Evolutionary conservation across 2,113 vertebrate species (phyloP).

Genomic region (Neomonachus schauinslandi): DNA sequence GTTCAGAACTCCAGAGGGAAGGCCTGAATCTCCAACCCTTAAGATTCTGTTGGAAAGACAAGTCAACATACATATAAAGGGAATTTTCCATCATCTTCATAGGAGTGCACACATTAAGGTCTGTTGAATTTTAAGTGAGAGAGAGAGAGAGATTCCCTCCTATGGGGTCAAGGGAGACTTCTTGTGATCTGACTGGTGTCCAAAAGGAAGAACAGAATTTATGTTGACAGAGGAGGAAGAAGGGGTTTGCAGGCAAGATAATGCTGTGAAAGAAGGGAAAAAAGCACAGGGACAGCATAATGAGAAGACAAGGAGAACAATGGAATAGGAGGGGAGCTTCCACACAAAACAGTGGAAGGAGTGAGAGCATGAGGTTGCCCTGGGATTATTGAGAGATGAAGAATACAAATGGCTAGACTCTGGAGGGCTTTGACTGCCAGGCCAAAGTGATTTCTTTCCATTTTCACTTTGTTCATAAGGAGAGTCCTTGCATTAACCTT

Average conservation of each 20-base stretch:
- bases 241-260: neutral
- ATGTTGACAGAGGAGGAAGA: neutral
- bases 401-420: neutral
- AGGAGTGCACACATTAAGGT: neutral
- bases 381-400: neutral
- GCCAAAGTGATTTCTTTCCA: neutral
- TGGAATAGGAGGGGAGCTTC: neutral
- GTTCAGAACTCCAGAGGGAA: neutral
- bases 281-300: rapidly evolving
- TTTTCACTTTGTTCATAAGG: neutral
- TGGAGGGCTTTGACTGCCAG: neutral
- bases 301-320: neutral
- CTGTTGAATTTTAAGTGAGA: neutral
- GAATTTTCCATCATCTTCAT: neutral
- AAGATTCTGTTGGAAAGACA: neutral
- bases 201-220: neutral
- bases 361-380: neutral
- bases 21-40: neutral
- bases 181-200: neutral
- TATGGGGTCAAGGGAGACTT: neutral
- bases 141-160: neutral
- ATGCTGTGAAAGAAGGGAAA: neutral
- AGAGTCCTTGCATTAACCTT: neutral
- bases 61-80: neutral
- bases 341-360: neutral